Evolutionary conservation across 2,888 invertebrate species (phyloP), one percentile per base, ranked within the genome.

Genomic region (Oxystoma pomonae): DNA sequence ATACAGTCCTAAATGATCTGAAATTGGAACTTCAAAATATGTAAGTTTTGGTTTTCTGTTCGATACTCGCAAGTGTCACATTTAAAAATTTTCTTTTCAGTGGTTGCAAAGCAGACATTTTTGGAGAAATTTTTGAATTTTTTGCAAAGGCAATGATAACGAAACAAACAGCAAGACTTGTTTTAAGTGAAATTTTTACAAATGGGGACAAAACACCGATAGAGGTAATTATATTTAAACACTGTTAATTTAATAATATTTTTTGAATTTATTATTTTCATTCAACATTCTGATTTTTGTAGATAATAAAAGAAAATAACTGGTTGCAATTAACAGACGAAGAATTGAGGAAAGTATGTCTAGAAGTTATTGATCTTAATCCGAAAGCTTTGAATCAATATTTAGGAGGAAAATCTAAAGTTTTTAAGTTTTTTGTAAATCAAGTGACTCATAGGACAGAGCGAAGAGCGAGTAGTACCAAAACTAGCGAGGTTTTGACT

Each of bases 341-440:
- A 66, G 81, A 84, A 75, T 84, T 94, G 65, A 81, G 79, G 59
- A 78, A 82, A 67, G 77, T 87, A 53, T 93, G 93, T 75, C 70
- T 77, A 59, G 79, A 83, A 70, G 83, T 89, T 0, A 77, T 93
- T 22, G 75, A 84, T 16, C 83, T 86, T 65, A 90, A 91, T 79
- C 82, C 86, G 12, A 87, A 89, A 75, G 75, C 88, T 60, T 89
- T 90, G 0, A 80, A 83, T 66, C 83, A 86, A 69, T 92, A 88
- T 74, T 86, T 84, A 75, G 80, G 80, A 9, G 92, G 92, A 2
- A 92, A 92, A 79, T 78, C 76, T 0, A 90, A 90, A 81, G 84
- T 87, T 7, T 84, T 90, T 57, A 86, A 84, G 72, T 86, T 87
- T 22, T 82, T 93, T 65, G 76, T 87, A 65, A 87, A 87, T 16